Evolutionary conservation across 2,797 vertebrate species (phyloP), one percentile per base, ranked within the genome.

Genomic region (Sylvilagus floridanus): DNA sequence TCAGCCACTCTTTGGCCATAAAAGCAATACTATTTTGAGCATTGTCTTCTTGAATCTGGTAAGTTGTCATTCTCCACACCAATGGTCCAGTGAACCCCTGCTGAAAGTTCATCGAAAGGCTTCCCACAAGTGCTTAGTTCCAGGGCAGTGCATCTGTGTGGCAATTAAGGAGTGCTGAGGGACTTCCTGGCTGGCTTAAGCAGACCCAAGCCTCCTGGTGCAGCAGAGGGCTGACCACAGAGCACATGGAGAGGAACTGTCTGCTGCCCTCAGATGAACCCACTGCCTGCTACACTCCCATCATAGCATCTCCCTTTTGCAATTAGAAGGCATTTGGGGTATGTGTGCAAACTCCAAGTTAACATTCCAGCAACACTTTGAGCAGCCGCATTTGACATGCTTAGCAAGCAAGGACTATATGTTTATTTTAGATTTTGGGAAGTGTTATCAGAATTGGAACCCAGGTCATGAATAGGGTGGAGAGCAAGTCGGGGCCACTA

Each of bases 341-440:
- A 24, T 57, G 85, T 65, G 0, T 1, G 17, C 54, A 47, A 60
- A 42, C 60, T 85, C 32, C 84, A 52, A 50, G 30, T 35, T 2
- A 35, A 35, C 50, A 22, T 92, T 83, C 54, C 52, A 3, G 8
- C 12, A n/a, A 17, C 24, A 24, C 8, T 13, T 4, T 1, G 2
- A 89, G 50, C 9, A 14, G 24, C 22, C 10, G 1, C 42, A 4
- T 85, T 84, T 68, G 50, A 30, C 47, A 73, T 32, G 50, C 26
- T 60, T 78, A 75, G 60, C 42, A 57, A 66, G 47, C 26, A 71
- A 71, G 7, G 19, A 17, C 35, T 66, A 2, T 37, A 32, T 32
- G 71, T 91, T 71, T 8, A 37, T 73, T 63, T 94, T 72, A 0
- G 32, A 63, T 91, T 94, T 95, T 84, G 71, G 68, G 69, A 94